A percentile compares a stretch with the other conserved stretches of the same genome.
Conservation (phyloP, 64 coral and sea anemone species). For the Porites lutea region DNA sequence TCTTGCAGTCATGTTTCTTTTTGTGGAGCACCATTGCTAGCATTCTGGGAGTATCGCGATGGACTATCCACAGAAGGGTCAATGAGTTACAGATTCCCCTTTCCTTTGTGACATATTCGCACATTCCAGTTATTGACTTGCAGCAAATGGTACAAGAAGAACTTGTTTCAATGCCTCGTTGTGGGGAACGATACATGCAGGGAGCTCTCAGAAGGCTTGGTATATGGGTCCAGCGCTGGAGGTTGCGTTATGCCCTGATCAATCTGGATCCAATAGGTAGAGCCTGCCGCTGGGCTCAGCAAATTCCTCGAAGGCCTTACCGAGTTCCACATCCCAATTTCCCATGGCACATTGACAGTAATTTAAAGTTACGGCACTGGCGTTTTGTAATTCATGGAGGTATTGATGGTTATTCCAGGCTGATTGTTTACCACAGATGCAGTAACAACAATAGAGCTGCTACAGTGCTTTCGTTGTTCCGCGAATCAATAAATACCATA, state of each 20-base stretch:
- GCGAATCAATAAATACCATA: conserved; percentile 29
- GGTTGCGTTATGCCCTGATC: background rate
- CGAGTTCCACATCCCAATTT: conserved; percentile 18
- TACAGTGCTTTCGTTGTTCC: background rate
- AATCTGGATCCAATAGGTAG: background rate
- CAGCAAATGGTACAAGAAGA: background rate
- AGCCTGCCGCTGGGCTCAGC: conserved; percentile 5
- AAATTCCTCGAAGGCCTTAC: background rate
- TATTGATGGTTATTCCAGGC: conserved; percentile 49
- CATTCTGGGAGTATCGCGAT: conserved; percentile 4
- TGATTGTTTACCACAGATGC: conserved; percentile 22
- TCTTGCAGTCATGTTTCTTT: background rate
- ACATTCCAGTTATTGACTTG: background rate
- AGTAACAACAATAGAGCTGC: conserved; percentile 1
- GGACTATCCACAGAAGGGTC: background rate
- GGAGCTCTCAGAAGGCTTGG: background rate
- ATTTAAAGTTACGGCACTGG: no score
- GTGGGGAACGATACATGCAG: background rate
- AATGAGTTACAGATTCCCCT: background rate
- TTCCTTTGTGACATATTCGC: background rate
- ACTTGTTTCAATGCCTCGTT: background rate
- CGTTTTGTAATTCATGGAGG: no score
- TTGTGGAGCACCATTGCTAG: conserved; percentile 37
- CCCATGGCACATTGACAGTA: conserved; percentile 37
- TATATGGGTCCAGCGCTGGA: background rate